Percentiles rank a stretch among this genome's conserved stretches.
phyloP scores from a whole-genome alignment of 2,113 vertebrate species.

The Pollimyrus isidori region DNA sequence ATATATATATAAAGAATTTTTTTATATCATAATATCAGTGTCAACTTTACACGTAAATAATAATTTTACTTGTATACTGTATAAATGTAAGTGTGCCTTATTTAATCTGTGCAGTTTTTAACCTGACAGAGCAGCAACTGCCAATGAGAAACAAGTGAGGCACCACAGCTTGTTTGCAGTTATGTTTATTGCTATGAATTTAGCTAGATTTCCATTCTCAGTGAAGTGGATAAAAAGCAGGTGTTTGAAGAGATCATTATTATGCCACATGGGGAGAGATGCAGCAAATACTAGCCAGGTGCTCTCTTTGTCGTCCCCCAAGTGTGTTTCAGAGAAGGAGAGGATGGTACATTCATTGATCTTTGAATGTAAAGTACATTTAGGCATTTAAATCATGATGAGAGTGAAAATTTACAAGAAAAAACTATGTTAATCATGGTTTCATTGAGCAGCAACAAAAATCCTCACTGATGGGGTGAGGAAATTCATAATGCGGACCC shows the following conservation, averaged over 20 bases:
- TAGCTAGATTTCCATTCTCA: slow-evolving; percentile 21
- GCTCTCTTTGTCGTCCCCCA: background rate
- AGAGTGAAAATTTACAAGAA: background rate
- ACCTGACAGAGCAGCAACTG: background rate
- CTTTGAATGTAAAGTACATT: slow-evolving; percentile 10
- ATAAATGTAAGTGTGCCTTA: background rate
- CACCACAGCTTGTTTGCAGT: slow-evolving; percentile 5
- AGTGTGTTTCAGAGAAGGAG: background rate
- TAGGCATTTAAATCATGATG: slow-evolving; percentile 10
- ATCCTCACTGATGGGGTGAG: background rate
- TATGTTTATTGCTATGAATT: slow-evolving; percentile 20
- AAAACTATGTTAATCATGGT: background rate
- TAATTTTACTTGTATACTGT: background rate
- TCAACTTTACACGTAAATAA: background rate
- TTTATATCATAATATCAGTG: background rate
- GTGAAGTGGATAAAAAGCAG: slow-evolving; percentile 20
- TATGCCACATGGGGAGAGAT: slow-evolving; percentile 16
- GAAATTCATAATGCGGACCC: background rate
- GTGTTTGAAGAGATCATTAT: slow-evolving; percentile 20
- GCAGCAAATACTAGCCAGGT: slow-evolving; percentile 19
- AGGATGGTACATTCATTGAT: slow-evolving; percentile 19
- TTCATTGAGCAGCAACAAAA: background rate
- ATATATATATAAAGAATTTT: background rate
- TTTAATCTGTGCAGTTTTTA: background rate
- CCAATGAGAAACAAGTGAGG: background rate